Conservation (phyloP, 2,113 vertebrate genomes). For the Cololabis saira region DNA sequence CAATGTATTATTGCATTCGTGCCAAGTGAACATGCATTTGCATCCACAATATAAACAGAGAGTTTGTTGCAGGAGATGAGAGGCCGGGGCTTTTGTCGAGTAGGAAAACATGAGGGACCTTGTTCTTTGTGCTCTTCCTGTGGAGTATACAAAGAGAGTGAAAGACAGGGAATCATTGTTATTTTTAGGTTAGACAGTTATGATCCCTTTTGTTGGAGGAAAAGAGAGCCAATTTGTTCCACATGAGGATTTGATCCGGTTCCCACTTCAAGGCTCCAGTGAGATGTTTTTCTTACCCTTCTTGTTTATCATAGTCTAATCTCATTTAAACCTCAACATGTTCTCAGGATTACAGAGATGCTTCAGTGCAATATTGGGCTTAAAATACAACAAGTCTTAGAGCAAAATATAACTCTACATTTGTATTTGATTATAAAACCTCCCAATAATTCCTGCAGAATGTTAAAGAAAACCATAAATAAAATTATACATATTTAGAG, state of each 20-base stretch:
- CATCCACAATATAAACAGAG: background rate
- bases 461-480: no score
- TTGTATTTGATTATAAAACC: slow-evolving; percentile 16
- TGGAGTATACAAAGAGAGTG: slow-evolving; percentile 24
- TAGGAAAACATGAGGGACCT: slow-evolving; percentile 8
- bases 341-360: slow-evolving; percentile 50
- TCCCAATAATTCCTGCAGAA: background rate
- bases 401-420: background rate
- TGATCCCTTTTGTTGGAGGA: slow-evolving; percentile 44
- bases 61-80: slow-evolving; percentile 16
- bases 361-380: slow-evolving; percentile 26
- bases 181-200: slow-evolving; percentile 65
- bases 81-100: slow-evolving; percentile 4
- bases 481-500: no score
- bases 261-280: slow-evolving; percentile 63
- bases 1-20: background rate
- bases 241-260: slow-evolving; percentile 57
- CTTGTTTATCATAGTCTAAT: slow-evolving; percentile 54
- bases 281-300: slow-evolving; percentile 29
- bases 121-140: slow-evolving; percentile 36
- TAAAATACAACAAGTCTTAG: slow-evolving; percentile 19
- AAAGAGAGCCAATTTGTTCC: slow-evolving; percentile 52
- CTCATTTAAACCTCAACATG: slow-evolving; percentile 53
- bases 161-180: slow-evolving; percentile 29
- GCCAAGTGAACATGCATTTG: background rate